Evolutionary conservation across 2,113 vertebrate species (phyloP), one percentile per base, ranked within the genome.

Genomic region (Stigmatopora argus): DNA sequence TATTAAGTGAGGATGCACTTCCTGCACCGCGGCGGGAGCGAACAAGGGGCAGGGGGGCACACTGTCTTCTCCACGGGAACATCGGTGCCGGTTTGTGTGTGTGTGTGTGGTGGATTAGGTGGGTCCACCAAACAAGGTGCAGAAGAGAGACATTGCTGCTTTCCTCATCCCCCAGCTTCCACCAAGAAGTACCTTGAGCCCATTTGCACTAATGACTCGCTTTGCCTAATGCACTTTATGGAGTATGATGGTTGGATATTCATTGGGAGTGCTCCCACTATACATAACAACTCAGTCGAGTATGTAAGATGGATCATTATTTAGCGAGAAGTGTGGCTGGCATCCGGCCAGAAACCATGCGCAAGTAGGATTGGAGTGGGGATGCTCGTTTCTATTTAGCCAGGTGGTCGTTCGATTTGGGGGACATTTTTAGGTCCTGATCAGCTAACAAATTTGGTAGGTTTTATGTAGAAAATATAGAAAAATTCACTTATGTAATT

Each of bases 1-100:
- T 98, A 98, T 97, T 98, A 93, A 97, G 93, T 95, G 92, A 95
- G 94, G 94, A 97, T 94, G 92, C 93, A 92, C 94, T 94, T 96
- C 93, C 93, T 92, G 53, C 92, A 74, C 83, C 78, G 77, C 85
- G 81, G 87, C 78, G 81, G 85, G 88, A 77, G 77, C 83, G 83
- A 78, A 87, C 79, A 80, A 80, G 83, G 86, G 80, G 79, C 74
- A 83, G 84, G 85, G 85, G 79, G 79, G 83, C 78, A 86, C 84
- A 83, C 84, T 85, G 83, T 87, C 83, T 83, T 87, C 83, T 85
- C 83, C 81, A 74, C 85, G 84, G 85, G 85, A 86, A 85, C 75
- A 72, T 76, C 55, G 46, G 62, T 34, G 45, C 41, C 34, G 67
- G 67, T 70, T 66, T 78, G 66, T 64, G 62, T 72, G 67, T 34